Percentiles rank a stretch among this genome's conserved stretches.
Conservation (phyloP, 2,113 vertebrate genomes). For the Sprattus sprattus region DNA sequence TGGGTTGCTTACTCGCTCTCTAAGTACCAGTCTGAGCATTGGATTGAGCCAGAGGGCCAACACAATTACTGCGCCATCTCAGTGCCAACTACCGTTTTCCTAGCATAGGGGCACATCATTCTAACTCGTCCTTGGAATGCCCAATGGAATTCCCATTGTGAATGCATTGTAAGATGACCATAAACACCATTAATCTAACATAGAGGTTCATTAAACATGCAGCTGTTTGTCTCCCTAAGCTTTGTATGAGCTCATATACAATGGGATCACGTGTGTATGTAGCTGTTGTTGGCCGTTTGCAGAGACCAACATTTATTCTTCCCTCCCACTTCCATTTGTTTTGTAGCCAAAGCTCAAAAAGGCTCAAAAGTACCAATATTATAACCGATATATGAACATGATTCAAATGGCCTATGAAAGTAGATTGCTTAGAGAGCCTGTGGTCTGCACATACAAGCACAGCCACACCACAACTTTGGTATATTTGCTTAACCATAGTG, state of each 20-base stretch:
- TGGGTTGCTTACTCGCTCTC: neutral
- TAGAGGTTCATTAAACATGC: neutral
- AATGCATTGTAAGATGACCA: neutral
- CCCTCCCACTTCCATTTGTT: neutral
- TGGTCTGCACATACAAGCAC: neutral
- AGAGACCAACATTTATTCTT: conserved; percentile 7
- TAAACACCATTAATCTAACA: neutral
- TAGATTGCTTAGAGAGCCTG: neutral
- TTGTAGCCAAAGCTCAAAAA: neutral
- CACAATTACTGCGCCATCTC: neutral
- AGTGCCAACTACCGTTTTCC: neutral
- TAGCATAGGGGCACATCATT: neutral
- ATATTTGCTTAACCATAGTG: neutral
- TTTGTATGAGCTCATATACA: neutral
- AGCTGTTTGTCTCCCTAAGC: neutral
- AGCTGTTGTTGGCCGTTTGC: neutral
- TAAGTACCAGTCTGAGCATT: neutral
- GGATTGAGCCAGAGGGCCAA: neutral
- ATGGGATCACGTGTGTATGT: neutral
- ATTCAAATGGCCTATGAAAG: conserved; percentile 1
- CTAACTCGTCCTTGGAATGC: neutral
- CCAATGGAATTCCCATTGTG: neutral
- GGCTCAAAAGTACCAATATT: neutral
- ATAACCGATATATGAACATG: neutral
- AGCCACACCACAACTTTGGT: neutral